Conservation (phyloP, 2,888 invertebrate genomes). For the Hydrotaea cyrtoneurina region DNA sequence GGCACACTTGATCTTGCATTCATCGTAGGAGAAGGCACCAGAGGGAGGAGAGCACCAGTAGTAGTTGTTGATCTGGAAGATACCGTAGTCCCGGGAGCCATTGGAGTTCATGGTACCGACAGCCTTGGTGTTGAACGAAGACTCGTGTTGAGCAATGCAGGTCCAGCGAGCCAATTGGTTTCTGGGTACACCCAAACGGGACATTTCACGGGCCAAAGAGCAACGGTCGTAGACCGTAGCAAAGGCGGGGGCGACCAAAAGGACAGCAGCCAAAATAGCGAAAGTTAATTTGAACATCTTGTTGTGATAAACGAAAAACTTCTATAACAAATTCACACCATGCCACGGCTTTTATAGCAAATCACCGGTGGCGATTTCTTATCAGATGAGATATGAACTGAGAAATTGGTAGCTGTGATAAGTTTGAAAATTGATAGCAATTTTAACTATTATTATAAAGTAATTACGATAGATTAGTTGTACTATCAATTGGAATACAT, state of each 20-base stretch:
- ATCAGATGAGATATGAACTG: too few relatives aligned
- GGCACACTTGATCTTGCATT: slow-evolving; percentile 73
- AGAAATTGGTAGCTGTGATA: too few relatives aligned
- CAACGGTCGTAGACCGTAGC: slow-evolving; percentile 72
- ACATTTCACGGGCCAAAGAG: slow-evolving; percentile 72
- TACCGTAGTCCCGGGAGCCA: slow-evolving; percentile 76
- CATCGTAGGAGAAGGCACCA: slow-evolving; percentile 73
- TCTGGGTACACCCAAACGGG: slow-evolving; percentile 71
- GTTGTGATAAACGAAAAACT: slow-evolving; percentile 62
- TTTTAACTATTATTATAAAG: too few relatives aligned
- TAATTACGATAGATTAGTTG: too few relatives aligned
- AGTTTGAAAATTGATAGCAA: too few relatives aligned
- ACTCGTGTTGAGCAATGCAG: slow-evolving; percentile 73
- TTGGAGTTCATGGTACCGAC: slow-evolving; percentile 79
- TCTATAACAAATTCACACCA: background rate
- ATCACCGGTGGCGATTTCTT: too few relatives aligned
- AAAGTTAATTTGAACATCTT: slow-evolving; percentile 46
- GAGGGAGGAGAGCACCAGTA: slow-evolving; percentile 74
- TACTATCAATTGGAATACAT: too few relatives aligned
- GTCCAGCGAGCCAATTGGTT: slow-evolving; percentile 72
- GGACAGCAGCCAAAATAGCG: slow-evolving; percentile 40
- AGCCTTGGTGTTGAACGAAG: slow-evolving; percentile 74
- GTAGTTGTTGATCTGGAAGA: slow-evolving; percentile 73
- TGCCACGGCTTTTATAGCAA: too few relatives aligned
- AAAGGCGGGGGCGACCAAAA: slow-evolving; percentile 17